Evolutionary conservation across 2,888 invertebrate species (phyloP), one percentile per base, ranked within the genome.

Genomic region (Quadroppia sp.): DNA sequence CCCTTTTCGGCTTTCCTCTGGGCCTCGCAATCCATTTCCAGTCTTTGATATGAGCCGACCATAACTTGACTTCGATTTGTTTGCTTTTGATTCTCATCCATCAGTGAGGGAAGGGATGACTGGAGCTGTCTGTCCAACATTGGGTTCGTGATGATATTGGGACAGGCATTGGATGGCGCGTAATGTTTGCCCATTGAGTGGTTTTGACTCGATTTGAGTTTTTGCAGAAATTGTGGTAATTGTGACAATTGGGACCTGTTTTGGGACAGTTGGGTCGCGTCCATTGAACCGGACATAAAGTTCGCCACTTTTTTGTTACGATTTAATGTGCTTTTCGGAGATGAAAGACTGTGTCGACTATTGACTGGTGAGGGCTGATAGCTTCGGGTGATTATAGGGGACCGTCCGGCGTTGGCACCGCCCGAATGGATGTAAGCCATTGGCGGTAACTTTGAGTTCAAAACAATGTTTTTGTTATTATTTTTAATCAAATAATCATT

Each of bases 111-210:
- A 67, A 85, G 79, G 36, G 85, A 83, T 32, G 85, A 84, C 81
- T 85, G 85, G 75, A 85, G 82, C 59, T 83, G 84, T 76, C 85
- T 80, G 77, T 86, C 85, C 80, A 84, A 82, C 74, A 80, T 77
- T 40, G 79, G 78, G 77, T 78, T 77, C 56, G 76, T 75, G 71
- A 76, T 76, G 69, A 77, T 75, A 64, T 76, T 74, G 23, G 71
- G 75, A n/a, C 71, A 45, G 30, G 30, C 61, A 48, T 36, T 45
- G 1, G 75, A 42, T 40, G 72, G 67, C 36, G 42, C 61, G 64
- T 28, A 74, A 45, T 61, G 76, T 36, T 56, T 56, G 56, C 36
- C 61, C n/a, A 28, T 36, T 56, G 48, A 50, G 25, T 30, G 74
- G 67, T 32, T 56, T 36, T 50, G 13, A 67, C 20, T 36, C 4